phyloP scores from a whole-genome alignment of 2,888 invertebrate species.

The Melinaea menophilus region DNA sequence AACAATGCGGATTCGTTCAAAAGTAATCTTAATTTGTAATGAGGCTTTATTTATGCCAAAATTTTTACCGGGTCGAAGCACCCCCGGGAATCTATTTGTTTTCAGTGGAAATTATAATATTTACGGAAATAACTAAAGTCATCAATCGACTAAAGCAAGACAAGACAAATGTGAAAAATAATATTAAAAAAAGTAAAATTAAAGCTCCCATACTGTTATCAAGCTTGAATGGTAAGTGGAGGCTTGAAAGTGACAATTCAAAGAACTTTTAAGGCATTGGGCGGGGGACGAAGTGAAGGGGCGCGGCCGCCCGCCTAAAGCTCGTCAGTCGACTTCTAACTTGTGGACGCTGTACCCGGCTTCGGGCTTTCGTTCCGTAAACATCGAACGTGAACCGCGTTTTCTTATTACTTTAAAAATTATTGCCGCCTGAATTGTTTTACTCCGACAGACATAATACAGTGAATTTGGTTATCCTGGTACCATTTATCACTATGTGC shows the following conservation, averaged over 20 bases:
- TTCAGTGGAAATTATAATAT: too few species aligned
- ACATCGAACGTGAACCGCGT: slow-evolving; percentile 37
- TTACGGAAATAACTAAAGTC: too few species aligned
- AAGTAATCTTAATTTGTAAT: slow-evolving; percentile 20
- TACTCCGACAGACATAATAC: slow-evolving; percentile 17
- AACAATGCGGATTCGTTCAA: slow-evolving; percentile 14
- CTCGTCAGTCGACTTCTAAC: slow-evolving; percentile 40
- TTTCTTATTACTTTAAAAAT: slow-evolving; percentile 23
- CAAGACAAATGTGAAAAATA: neutral
- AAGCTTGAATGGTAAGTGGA: slow-evolving; percentile 16
- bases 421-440: slow-evolving; percentile 7
- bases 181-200: neutral
- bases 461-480: slow-evolving; percentile 29
- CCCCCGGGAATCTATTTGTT: neutral
- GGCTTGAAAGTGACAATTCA: slow-evolving; percentile 32
- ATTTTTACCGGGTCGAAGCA: neutral
- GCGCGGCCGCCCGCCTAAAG: slow-evolving; percentile 62
- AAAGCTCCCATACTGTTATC: neutral
- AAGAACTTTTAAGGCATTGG: slow-evolving; percentile 40
- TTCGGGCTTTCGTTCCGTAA: slow-evolving; percentile 36
- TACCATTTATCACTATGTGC: slow-evolving; percentile 50
- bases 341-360: slow-evolving; percentile 37
- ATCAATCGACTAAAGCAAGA: neutral
- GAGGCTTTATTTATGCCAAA: slow-evolving; percentile 14
- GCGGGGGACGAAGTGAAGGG: slow-evolving; percentile 54